A percentile compares a stretch with the other conserved stretches of the same genome.
Evolutionary conservation across 2,797 vertebrate genomes (phyloP).

Genomic region (Molossus molossus): DNA sequence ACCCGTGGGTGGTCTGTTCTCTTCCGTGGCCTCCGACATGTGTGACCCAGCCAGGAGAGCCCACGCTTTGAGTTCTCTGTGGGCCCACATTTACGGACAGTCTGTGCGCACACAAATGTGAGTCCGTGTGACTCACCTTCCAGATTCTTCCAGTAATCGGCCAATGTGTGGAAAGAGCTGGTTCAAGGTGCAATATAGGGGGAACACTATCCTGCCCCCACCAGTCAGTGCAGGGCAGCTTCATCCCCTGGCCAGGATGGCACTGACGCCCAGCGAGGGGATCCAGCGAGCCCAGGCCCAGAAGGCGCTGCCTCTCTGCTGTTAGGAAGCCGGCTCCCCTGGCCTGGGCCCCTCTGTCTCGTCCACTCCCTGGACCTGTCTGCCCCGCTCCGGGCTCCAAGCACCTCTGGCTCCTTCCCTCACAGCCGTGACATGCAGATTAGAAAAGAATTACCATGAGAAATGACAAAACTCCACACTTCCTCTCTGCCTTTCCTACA

Average conservation of each 20-base stretch:
- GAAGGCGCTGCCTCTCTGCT: no score
- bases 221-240: neutral
- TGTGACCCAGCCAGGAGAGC: neutral
- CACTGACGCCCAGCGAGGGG: neutral
- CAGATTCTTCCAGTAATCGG: neutral
- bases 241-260: neutral
- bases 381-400: neutral
- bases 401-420: neutral
- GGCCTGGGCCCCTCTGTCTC: neutral
- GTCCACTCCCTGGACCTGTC: neutral
- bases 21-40: neutral
- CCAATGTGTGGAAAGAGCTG: neutral
- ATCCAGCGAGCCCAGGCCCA: neutral
- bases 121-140: neutral
- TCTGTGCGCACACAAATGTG: accelerated
- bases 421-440: neutral
- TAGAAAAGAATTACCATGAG: neutral
- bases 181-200: neutral
- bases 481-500: neutral
- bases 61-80: neutral
- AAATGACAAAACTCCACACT: neutral
- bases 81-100: no score
- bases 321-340: neutral
- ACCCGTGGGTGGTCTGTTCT: neutral
- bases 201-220: accelerated